Conservation (phyloP, 1,140 invertebrate genomes). For the Platyscapa corneri region DNA sequence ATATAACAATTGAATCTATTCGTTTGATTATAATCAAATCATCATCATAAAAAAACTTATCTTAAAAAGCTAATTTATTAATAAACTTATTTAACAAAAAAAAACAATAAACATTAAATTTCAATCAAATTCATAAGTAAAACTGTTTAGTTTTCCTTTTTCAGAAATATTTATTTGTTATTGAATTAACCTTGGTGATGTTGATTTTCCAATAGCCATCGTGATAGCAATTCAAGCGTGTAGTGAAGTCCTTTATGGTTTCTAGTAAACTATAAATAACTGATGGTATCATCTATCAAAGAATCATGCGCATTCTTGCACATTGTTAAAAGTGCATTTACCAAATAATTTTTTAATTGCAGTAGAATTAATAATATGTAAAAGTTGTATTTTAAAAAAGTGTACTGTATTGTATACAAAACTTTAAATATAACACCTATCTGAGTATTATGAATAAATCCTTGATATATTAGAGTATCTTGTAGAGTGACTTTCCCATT, state of each 20-base stretch:
- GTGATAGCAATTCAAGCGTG: conserved; percentile 68
- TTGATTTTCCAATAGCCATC: conserved; percentile 71
- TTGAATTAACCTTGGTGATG: conserved; percentile 58
- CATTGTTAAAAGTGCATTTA: conserved; percentile 39
- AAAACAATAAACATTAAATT: neutral
- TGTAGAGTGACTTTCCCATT: conserved; percentile 27
- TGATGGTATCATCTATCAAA: conserved; percentile 55
- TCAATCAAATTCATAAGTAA: neutral
- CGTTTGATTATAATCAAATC: neutral
- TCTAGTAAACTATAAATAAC: conserved; percentile 68
- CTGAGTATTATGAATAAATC: neutral
- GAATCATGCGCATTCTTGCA: conserved; percentile 51
- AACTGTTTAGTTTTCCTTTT: conserved; percentile 22
- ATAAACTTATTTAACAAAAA: neutral
- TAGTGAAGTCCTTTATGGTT: conserved; percentile 67
- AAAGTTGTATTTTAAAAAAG: conserved; percentile 27
- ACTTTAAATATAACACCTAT: conserved; percentile 3
- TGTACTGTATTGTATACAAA: neutral
- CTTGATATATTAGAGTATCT: conserved; percentile 30
- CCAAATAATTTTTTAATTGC: conserved; percentile 13
- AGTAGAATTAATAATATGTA: conserved; percentile 10
- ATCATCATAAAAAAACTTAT: neutral
- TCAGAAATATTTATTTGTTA: conserved; percentile 44
- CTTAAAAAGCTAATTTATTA: neutral
- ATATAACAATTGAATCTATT: neutral